Evolutionary conservation across 30 jellyfish, hydroid and myxozoan species (phyloP).

Genomic region (Mastigias papua): DNA sequence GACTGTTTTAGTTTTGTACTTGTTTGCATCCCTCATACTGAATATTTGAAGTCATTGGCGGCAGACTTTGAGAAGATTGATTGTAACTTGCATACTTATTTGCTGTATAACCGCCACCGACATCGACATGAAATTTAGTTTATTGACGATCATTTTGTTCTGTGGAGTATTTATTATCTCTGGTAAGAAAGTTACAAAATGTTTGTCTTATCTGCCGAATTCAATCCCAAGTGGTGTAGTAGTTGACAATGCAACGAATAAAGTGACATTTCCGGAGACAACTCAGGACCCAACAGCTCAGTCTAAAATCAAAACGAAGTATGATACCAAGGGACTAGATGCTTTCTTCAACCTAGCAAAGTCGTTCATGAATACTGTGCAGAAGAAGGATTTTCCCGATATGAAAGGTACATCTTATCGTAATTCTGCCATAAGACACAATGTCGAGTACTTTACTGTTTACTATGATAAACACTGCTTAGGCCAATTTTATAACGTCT

Average conservation of each 20-base stretch:
- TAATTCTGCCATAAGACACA: no score
- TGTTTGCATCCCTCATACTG: not conserved
- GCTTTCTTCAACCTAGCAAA: constrained; percentile 87
- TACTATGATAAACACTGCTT: not conserved
- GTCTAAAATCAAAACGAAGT: constrained; percentile 66
- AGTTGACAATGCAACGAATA: constrained; percentile 14
- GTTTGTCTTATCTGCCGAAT: constrained; percentile 9
- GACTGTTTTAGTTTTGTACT: not conserved
- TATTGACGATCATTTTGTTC: not conserved
- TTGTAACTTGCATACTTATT: no score
- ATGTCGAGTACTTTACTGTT: no score
- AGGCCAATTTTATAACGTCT: not conserved
- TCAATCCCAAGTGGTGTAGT: constrained; percentile 38
- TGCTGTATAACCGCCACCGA: no score
- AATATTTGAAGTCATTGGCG: not conserved
- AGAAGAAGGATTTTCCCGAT: constrained; percentile 48
- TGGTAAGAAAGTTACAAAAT: constrained; percentile 15
- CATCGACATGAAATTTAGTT: constrained; percentile 8
- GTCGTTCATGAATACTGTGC: constrained; percentile 97
- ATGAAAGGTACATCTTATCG: constrained; percentile 30
- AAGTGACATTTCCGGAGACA: constrained; percentile 72
- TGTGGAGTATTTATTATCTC: not conserved
- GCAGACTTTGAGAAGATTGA: no score
- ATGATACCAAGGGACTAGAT: constrained; percentile 82
- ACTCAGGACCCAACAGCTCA: constrained; percentile 31